Evolutionary conservation across 2,888 invertebrate species (phyloP).

Genomic region (Calliopum simillimum): DNA sequence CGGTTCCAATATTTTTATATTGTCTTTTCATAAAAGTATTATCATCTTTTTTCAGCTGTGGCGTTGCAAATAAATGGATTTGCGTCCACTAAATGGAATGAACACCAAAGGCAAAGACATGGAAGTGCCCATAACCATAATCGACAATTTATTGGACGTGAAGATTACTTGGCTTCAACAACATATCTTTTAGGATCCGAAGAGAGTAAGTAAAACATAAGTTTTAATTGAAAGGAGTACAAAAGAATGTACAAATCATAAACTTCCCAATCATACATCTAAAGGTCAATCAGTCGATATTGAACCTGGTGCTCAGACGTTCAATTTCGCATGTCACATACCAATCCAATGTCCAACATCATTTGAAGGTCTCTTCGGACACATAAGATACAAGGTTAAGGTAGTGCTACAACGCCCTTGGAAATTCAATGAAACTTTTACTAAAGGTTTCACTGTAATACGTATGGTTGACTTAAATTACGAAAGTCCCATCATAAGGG

Average conservation of each 20-base stretch:
- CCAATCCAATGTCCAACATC: constrained; percentile 68
- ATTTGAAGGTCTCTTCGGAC: constrained; percentile 67
- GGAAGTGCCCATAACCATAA: no score
- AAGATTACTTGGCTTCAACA: constrained; percentile 67
- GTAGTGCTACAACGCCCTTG: constrained; percentile 82
- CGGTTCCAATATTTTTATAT: no score
- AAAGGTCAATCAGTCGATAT: constrained; percentile 50
- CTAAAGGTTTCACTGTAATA: constrained; percentile 80
- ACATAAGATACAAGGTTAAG: constrained; percentile 70
- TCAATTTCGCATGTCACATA: constrained; percentile 65
- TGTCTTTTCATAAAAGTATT: no score
- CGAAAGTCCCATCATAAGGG: constrained; percentile 6
- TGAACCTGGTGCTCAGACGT: constrained; percentile 64
- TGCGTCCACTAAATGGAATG: constrained; percentile 35
- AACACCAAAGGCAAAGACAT: constrained; percentile 6
- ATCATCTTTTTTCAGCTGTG: constrained; percentile 40
- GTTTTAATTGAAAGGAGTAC: neutral
- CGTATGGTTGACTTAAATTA: constrained; percentile 77
- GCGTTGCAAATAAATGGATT: constrained; percentile 41
- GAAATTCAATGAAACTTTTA: constrained; percentile 75
- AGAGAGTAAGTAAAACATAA: constrained; percentile 57
- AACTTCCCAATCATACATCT: constrained; percentile 29
- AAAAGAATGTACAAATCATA: neutral
- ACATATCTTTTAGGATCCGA: constrained; percentile 68
- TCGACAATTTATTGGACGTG: constrained; percentile 47